A percentile compares a stretch with the other conserved stretches of the same genome.
Conservation (phyloP, 1,140 invertebrate species). For the Aphelinus atriplicis region DNA sequence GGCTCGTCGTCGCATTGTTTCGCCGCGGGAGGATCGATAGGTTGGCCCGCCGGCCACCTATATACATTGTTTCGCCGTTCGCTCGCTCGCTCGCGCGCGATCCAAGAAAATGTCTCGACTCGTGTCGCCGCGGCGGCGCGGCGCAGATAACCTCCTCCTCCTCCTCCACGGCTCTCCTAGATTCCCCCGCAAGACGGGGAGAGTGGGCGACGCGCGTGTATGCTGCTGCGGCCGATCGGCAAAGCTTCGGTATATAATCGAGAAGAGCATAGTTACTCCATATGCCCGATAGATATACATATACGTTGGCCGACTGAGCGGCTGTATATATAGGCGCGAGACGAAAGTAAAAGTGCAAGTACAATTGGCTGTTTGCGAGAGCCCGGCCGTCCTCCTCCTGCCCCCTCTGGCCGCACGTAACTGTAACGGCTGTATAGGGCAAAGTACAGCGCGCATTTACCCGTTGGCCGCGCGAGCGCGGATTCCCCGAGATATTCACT, state of each 20-base stretch:
- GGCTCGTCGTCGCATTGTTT: slow-evolving; percentile 55
- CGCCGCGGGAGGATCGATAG: slow-evolving; percentile 52
- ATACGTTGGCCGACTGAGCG: too few relatives aligned
- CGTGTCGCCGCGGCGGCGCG: background rate
- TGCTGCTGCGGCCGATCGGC: too few relatives aligned
- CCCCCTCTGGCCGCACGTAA: background rate
- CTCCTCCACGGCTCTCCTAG: background rate
- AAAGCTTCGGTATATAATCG: too few relatives aligned
- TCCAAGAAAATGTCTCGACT: too few relatives aligned
- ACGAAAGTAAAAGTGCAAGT: slow-evolving; percentile 35
- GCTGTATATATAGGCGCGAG: background rate
- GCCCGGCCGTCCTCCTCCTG: background rate
- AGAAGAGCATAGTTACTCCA: background rate
- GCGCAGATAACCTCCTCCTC: slow-evolving; percentile 29
- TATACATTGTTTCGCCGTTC: slow-evolving; percentile 46
- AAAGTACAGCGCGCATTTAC: too few relatives aligned
- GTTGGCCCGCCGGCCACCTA: slow-evolving; percentile 9
- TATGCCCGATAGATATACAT: background rate
- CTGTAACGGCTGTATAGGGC: slow-evolving; percentile 5
- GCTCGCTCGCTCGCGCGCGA: background rate
- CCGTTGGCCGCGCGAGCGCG: too few relatives aligned
- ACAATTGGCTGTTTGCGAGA: background rate
- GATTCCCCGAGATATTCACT: too few relatives aligned
- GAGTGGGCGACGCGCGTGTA: background rate
- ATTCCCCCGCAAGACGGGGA: background rate